Base-by-base conservation (phyloP, 2,797 vertebrate genomes). In the Acridotheres tristis region DNA sequence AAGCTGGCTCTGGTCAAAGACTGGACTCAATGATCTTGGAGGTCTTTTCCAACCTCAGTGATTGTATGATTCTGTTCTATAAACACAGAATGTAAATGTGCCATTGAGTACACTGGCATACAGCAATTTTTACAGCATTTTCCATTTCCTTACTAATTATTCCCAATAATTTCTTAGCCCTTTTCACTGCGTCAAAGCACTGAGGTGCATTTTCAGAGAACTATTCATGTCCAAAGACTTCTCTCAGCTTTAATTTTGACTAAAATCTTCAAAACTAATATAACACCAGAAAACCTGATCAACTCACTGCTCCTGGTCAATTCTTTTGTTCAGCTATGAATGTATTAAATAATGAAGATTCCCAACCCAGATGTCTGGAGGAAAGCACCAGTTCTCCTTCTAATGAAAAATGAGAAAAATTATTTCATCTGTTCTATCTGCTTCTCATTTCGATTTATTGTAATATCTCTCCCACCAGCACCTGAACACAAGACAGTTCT, bases 401-500 rank as follows among this genome's bases (percentile, higher is more conserved):
- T 77, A 65, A 84, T 58, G 51, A 88, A 81, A 91, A 91, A 54
- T 30, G 7, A 88, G 22, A 77, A 77, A 9, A 89, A 27, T 65
- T 51, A 40, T 78, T 92, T 62, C 65, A 74, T 29, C 38, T 47
- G 8, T 74, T 73, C 34, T 66, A 71, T 62, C 50, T 80, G 42
- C 21, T 92, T 91, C 66, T 77, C 38, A 19, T 88, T 84, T 88
- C 4, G 1, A 14, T 65, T 91, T 90, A 77, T 53, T 88, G 62
- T 53, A 84, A 19, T 53, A 21, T 38, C 36, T 84, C 62, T 83
- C 40, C 79, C 48, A 84, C 43, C 79, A 88, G 66, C 36, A 88
- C n/a, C 88, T 66, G 69, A 86, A 68, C 51, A 86, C 23, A 65
- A 78, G 47, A 80, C 25, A 55, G 18, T 11, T 59, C 61, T 73